Percentiles rank a stretch among this genome's conserved stretches.
phyloP scores from a whole-genome alignment of 2,113 vertebrate genomes.

The Carassius carassius region DNA sequence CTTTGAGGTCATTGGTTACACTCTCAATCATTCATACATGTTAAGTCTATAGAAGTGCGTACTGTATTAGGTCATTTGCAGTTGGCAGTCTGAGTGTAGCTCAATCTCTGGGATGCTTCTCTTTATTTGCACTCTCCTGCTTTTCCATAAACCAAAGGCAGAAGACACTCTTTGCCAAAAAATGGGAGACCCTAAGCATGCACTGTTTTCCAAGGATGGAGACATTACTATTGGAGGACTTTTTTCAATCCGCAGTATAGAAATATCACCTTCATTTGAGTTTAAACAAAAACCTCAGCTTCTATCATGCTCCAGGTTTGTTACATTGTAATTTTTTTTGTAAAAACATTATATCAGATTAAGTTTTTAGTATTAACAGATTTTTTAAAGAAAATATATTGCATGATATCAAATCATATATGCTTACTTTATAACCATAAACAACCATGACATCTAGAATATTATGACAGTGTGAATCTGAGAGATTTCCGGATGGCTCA shows the following conservation, averaged over 20 bases:
- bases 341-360: background rate
- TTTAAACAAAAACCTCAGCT: conserved; percentile 25
- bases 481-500: conserved; percentile 6
- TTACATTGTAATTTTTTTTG: background rate
- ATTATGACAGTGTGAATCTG: conserved; percentile 54
- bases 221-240: conserved; percentile 33
- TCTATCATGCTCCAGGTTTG: conserved; percentile 71
- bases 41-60: background rate
- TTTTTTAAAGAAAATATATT: background rate
- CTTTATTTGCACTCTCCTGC: background rate
- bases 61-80: background rate
- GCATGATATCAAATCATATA: background rate
- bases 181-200: conserved; percentile 13
- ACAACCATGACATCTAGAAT: background rate
- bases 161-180: background rate
- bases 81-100: background rate
- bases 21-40: conserved; percentile 1
- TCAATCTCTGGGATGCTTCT: conserved; percentile 6
- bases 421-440: background rate
- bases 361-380: background rate
- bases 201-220: conserved; percentile 19
- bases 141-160: background rate
- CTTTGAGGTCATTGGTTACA: background rate
- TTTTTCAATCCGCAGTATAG: conserved; percentile 22
- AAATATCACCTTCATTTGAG: background rate